Conservation (phyloP, 2,797 vertebrate genomes). For the Karalla daura region DNA sequence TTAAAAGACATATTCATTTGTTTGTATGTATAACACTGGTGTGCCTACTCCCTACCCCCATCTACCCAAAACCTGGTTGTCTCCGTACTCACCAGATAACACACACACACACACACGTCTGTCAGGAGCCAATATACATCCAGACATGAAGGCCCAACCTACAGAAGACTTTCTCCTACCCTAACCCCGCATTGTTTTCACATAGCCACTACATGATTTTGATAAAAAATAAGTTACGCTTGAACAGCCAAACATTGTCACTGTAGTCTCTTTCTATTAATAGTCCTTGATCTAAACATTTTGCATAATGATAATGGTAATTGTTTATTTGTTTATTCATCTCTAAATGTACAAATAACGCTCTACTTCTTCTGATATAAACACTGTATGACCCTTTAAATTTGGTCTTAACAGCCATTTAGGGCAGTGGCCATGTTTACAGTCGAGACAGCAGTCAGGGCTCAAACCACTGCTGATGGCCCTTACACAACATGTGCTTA, state of each 20-base stretch:
- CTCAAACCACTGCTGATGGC: background rate
- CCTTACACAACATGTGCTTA: background rate
- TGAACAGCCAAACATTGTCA: too few relatives aligned
- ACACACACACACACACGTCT: conserved; percentile 6
- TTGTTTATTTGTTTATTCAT: background rate
- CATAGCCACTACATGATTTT: background rate
- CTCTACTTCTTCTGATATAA: background rate
- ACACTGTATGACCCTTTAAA: background rate
- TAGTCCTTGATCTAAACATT: too few relatives aligned
- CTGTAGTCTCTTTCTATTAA: too few relatives aligned
- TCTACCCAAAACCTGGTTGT: background rate
- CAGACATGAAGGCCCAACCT: too few relatives aligned
- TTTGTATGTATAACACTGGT: background rate
- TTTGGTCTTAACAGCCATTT: background rate
- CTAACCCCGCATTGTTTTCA: background rate
- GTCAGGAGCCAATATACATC: conserved; percentile 34
- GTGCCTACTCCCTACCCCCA: background rate
- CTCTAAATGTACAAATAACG: background rate
- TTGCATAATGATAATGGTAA: background rate
- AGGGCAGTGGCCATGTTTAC: background rate
- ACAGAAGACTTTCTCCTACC: background rate
- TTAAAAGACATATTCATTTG: too few relatives aligned
- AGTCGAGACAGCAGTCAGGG: background rate
- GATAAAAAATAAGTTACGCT: too few relatives aligned
- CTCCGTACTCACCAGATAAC: background rate